A percentile compares a stretch with the other conserved stretches of the same genome.
Evolutionary conservation across 2,888 invertebrate genomes (phyloP).

Genomic region (Napeogenes inachia): DNA sequence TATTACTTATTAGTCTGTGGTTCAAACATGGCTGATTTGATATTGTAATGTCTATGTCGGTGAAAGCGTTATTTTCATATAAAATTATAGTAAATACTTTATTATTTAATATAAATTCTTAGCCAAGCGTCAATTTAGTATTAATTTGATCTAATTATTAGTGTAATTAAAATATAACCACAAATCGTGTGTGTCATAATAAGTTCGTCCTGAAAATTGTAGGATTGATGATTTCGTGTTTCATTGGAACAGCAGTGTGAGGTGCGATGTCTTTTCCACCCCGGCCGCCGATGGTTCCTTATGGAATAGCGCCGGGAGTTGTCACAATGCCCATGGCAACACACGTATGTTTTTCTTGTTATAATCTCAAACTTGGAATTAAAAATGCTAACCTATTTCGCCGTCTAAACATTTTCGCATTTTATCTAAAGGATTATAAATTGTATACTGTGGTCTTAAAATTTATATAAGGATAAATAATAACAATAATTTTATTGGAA

Average conservation of each 20-base stretch:
- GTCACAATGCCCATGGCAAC: conserved; percentile 86
- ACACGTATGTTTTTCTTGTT: conserved; percentile 77
- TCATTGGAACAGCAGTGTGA: conserved; percentile 24
- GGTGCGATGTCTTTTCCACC: conserved; percentile 91
- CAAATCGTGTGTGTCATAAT: conserved; percentile 30
- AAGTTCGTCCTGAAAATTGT: conserved; percentile 25
- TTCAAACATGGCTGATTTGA: conserved; percentile 36
- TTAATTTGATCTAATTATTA: conserved; percentile 2
- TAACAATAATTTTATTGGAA: no score
- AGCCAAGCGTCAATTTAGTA: conserved; percentile 11
- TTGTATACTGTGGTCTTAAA: neutral
- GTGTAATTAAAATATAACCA: conserved; percentile 12
- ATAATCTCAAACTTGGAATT: conserved; percentile 11
- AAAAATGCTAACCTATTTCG: conserved; percentile 15
- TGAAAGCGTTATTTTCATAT: conserved; percentile 22
- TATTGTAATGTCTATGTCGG: conserved; percentile 31
- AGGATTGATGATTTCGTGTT: conserved; percentile 32
- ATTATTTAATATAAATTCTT: conserved; percentile 4
- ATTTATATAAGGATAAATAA: no score
- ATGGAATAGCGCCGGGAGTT: conserved; percentile 82
- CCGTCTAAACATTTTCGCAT: conserved; percentile 3
- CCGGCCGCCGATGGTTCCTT: conserved; percentile 89
- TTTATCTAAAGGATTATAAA: conserved; percentile 1
- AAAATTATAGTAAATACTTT: conserved; percentile 11
- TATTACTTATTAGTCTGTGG: conserved; percentile 4